Evolutionary conservation across 2,113 vertebrate species (phyloP).

Genomic region (Stigmatopora argus): DNA sequence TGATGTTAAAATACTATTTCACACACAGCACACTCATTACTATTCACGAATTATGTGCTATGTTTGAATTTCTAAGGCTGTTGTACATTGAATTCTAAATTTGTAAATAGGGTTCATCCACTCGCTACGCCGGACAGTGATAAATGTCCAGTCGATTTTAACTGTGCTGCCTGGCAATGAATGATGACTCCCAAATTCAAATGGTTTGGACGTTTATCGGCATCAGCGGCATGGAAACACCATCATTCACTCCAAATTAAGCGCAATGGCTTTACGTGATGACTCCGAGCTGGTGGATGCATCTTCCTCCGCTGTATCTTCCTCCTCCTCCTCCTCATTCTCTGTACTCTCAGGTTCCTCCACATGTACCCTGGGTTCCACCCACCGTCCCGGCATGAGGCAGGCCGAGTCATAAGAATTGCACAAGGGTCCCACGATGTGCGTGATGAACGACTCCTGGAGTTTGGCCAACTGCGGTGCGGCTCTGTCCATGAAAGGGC

Average conservation of each 20-base stretch:
- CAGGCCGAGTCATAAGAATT: conserved; percentile 89
- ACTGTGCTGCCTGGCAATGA: too few species aligned
- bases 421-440: conserved; percentile 95
- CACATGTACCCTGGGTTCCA: conserved; percentile 75
- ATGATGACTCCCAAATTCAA: too few species aligned
- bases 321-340: conserved; percentile 61
- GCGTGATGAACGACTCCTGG: conserved; percentile 97
- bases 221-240: too few species aligned
- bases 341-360: conserved; percentile 75
- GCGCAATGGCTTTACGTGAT: conserved; percentile 59
- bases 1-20: too few species aligned
- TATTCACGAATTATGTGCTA: too few species aligned
- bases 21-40: too few species aligned
- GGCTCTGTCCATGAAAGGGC: conserved; percentile 96
- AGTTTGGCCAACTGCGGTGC: conserved; percentile 93
- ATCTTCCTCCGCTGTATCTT: conserved; percentile 74
- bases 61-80: too few species aligned
- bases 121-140: too few species aligned
- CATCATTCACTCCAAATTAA: background rate
- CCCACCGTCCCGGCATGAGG: conserved; percentile 90
- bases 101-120: too few species aligned
- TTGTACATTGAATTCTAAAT: too few species aligned
- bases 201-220: too few species aligned
- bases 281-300: conserved; percentile 77
- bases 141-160: too few species aligned